Conservation (phyloP, 2,797 vertebrate genomes). For the Euphonia xanthogaster region DNA sequence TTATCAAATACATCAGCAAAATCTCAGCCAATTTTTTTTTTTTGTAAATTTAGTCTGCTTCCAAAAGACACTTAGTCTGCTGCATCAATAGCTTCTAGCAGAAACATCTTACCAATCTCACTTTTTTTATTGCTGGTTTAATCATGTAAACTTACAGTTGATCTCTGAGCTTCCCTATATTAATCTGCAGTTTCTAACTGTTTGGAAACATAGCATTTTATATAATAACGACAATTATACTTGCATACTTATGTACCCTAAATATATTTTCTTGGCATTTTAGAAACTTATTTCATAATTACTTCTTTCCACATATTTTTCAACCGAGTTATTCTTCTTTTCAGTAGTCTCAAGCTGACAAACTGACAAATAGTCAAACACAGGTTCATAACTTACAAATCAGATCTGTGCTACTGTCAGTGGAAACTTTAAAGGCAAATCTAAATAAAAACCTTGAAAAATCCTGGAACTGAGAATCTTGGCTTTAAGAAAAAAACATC, state of each 20-base stretch:
- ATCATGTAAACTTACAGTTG: neutral
- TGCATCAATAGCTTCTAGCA: neutral
- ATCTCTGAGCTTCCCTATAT: neutral
- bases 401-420: neutral
- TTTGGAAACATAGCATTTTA: neutral
- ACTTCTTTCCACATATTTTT: neutral
- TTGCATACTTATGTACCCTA: neutral
- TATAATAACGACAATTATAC: neutral
- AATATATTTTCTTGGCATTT: neutral
- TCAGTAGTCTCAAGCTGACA: neutral
- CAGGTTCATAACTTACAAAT: neutral
- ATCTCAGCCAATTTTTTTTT: neutral
- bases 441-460: neutral
- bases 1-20: neutral
- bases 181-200: neutral
- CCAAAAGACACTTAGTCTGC: neutral
- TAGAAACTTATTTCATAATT: neutral
- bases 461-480: neutral
- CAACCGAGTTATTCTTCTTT: neutral
- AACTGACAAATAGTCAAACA: neutral
- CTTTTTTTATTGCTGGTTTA: neutral
- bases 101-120: neutral
- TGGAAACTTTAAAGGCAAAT: neutral
- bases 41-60: neutral
- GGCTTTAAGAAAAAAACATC: neutral